Base-by-base conservation (phyloP, 2,888 invertebrate genomes). In the Acrobasis suavella region DNA sequence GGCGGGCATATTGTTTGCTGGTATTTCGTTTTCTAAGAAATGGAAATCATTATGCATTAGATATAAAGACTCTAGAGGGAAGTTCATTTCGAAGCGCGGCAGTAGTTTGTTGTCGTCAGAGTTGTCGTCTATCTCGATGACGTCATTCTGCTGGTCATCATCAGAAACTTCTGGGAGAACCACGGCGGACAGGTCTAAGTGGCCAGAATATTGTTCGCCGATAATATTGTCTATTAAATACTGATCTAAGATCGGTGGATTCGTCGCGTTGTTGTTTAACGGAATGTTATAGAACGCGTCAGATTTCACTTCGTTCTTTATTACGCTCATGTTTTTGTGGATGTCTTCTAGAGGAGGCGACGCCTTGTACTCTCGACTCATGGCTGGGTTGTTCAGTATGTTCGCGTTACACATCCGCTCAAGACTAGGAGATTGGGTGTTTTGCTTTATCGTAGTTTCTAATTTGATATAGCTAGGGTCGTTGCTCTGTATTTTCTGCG, bases 391-490 rank as follows among this genome's bases (percentile, higher is more conserved):
- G 71, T 71, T 87, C 16, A 91, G 74, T 32, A 91, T 69, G 68
- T 89, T 89, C 0, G 85, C 90, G 62, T 84, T 88, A 70, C 91
- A 91, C 91, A 91, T 92, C 38, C 86, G 78, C 65, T 91, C 91
- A 39, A 91, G 75, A 60, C 90, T 86, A 0, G 91, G 91, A 3
- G 90, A 91, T 49, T 91, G 92, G 0, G 90, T 91, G 66, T 91
- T 92, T 65, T 91, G 92, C 72, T 92, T 92, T 46, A 92, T 90
- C 0, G 89, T 86, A 0, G 87, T 85, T 72, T 92, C 92, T 42
- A 91, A 69, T 72, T 92, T 92, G n/a, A 92, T 92, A 69, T 90
- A 91, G 65, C 91, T 91, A 8, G 91, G 90, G 63, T 92, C 89
- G 56, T 78, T 88, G 0, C 78, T 80, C 65, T 85, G 87, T 64